These are phyloP conservation scores for Choloepus didactylus DNA, from an alignment of 2,797 vertebrate genomes.

Conservation along the genomic window DNA sequence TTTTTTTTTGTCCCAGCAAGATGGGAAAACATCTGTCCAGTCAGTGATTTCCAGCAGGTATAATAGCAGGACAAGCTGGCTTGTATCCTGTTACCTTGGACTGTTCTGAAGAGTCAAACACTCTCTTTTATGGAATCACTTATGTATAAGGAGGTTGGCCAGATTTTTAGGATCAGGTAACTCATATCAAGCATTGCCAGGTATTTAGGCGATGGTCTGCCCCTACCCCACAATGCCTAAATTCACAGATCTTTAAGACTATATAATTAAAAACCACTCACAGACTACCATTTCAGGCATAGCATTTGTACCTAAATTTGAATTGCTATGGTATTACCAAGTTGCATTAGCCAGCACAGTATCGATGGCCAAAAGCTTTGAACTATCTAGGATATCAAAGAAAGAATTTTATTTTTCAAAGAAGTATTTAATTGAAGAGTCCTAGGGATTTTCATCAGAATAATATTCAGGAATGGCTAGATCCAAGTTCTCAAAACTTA, in stretches of 20 bases:
- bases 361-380: not conserved
- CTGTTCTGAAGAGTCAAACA: not conserved
- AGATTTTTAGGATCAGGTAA: not conserved
- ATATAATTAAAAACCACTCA: not conserved
- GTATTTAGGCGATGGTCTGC: not conserved
- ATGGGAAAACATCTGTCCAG: not conserved
- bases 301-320: not conserved
- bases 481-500: not conserved
- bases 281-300: not conserved
- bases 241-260: not conserved
- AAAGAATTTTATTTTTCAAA: not conserved
- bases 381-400: not conserved
- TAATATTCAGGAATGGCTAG: not conserved
- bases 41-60: not conserved
- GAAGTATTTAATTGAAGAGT: not conserved
- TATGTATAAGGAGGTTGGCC: not conserved
- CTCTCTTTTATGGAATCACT: not conserved
- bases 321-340: not conserved
- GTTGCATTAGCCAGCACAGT: not conserved
- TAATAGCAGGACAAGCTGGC: not conserved
- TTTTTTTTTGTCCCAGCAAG: not conserved
- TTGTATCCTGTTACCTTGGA: not conserved
- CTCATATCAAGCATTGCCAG: not conserved
- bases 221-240: too few species aligned
- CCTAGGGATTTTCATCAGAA: not conserved